phyloP scores from a whole-genome alignment of 2,113 vertebrate species.

The Polyodon spathula region DNA sequence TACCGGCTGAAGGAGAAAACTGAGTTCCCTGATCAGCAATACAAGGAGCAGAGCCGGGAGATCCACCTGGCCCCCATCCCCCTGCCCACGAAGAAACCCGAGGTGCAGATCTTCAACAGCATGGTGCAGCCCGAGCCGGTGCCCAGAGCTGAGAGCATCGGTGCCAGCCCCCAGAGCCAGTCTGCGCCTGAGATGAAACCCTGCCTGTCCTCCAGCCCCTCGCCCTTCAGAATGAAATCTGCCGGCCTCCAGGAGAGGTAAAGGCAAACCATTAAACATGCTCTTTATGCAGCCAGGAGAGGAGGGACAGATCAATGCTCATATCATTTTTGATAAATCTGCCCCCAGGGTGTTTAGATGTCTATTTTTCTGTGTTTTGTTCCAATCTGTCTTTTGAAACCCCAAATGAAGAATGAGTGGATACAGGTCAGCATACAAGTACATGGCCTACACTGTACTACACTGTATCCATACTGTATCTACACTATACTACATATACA shows the following conservation, averaged over 20 bases:
- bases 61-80: constrained; percentile 60
- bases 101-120: constrained; percentile 61
- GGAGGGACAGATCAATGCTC: too few relatives aligned
- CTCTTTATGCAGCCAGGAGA: too few relatives aligned
- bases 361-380: too few relatives aligned
- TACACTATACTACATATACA: too few relatives aligned
- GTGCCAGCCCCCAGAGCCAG: constrained; percentile 55
- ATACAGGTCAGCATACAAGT: too few relatives aligned
- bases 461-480: too few relatives aligned
- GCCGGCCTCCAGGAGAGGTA: constrained; percentile 86
- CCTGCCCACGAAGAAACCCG: constrained; percentile 48
- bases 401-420: too few relatives aligned
- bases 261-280: constrained; percentile 7
- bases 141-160: constrained; percentile 54
- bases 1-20: constrained; percentile 84
- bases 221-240: constrained; percentile 94
- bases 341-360: too few relatives aligned
- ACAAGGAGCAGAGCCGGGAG: constrained; percentile 73
- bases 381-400: too few relatives aligned
- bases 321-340: too few relatives aligned
- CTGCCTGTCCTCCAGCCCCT: constrained; percentile 58
- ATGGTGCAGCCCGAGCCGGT: constrained; percentile 77
- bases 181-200: constrained; percentile 65
- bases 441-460: too few relatives aligned
- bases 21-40: constrained; percentile 68